Evolutionary conservation across 1,140 invertebrate species (phyloP).

Genomic region (Chelonus insularis): DNA sequence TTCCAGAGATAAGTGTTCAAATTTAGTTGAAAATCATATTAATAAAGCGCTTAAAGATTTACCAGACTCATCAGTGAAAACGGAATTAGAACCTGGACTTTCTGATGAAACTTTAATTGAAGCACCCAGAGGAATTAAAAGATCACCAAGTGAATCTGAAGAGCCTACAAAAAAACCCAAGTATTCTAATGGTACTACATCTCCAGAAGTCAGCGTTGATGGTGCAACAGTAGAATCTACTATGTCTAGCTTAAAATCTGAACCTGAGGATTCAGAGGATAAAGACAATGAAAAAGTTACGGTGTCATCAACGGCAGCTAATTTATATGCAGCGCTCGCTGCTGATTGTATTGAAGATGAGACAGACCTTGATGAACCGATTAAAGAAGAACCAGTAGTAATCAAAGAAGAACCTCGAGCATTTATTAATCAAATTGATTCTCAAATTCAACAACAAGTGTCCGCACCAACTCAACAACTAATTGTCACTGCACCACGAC

Average conservation of each 20-base stretch:
- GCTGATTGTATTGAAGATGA: conserved; percentile 74
- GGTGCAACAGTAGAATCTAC: conserved; percentile 56
- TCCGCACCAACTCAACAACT: conserved; percentile 52
- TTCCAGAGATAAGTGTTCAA: conserved; percentile 65
- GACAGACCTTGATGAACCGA: conserved; percentile 61
- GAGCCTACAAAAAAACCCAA: conserved; percentile 61
- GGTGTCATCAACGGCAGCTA: conserved; percentile 72
- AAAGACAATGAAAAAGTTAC: conserved; percentile 57
- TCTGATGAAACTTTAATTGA: conserved; percentile 53
- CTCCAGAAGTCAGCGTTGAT: conserved; percentile 50
- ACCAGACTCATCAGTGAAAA: conserved; percentile 47
- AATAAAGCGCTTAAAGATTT: conserved; percentile 61
- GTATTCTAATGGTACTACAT: conserved; percentile 60
- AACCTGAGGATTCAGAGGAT: conserved; percentile 57
- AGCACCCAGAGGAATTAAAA: conserved; percentile 53
- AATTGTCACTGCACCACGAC: conserved; percentile 54
- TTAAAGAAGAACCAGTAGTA: conserved; percentile 53
- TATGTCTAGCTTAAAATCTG: conserved; percentile 52
- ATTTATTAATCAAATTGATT: conserved; percentile 46
- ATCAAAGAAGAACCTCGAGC: conserved; percentile 42
- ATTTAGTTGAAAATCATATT: conserved; percentile 67
- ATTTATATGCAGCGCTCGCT: conserved; percentile 71
- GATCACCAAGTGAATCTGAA: conserved; percentile 48
- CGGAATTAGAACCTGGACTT: conserved; percentile 42
- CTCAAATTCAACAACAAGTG: conserved; percentile 44